A percentile compares a stretch with the other conserved stretches of the same genome.
These are phyloP conservation scores for Tyria jacobaeae DNA, from an alignment of 2,888 invertebrate species.

Conservation along the genomic window DNA sequence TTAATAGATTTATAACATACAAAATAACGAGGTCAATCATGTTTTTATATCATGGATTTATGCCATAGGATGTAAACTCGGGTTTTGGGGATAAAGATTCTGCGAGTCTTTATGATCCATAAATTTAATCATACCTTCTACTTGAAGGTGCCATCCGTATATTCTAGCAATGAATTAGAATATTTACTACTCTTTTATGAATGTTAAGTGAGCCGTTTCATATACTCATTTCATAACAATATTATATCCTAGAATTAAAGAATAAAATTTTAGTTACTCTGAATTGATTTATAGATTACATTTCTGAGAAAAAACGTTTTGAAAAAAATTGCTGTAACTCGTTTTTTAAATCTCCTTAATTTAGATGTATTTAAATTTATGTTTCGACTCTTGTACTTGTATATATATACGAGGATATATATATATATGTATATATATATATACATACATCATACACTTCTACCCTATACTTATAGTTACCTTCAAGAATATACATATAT, in stretches of 20 bases:
- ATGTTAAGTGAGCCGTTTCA: constrained; percentile 1
- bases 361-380: no score
- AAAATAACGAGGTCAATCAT: constrained; percentile 12
- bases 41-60: constrained; percentile 34
- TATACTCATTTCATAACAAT: neutral
- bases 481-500: no score
- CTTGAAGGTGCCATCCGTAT: constrained; percentile 22
- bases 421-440: no score
- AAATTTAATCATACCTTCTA: constrained; percentile 46
- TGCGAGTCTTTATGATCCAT: constrained; percentile 46
- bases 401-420: no score
- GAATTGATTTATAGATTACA: no score
- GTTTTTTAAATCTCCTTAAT: no score
- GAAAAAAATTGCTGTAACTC: no score
- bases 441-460: no score
- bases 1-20: neutral
- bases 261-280: neutral
- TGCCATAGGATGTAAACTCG: constrained; percentile 40
- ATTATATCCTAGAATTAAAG: neutral
- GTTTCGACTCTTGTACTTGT: no score
- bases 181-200: constrained; percentile 26
- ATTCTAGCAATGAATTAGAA: constrained; percentile 28
- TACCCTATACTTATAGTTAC: no score
- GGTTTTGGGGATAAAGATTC: constrained; percentile 45
- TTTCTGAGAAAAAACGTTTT: no score